Conservation (phyloP, 35 echinoderm and acorn worm species). For the Apostichopus californicus region DNA sequence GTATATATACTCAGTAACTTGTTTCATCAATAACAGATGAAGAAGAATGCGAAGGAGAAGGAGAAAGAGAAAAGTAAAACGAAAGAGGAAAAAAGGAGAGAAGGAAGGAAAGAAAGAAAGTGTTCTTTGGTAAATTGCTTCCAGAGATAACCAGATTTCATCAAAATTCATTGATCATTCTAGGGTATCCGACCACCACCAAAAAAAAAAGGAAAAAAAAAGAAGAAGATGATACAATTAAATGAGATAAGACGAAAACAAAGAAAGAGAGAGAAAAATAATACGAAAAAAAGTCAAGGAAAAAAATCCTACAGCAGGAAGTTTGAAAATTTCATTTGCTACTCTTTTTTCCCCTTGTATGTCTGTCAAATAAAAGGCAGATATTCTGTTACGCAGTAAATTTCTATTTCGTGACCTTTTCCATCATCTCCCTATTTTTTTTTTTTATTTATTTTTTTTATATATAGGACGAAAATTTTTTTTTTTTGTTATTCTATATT, state of each 20-base stretch:
- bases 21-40: neutral
- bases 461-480: neutral
- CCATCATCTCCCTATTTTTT: no score
- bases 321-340: no score
- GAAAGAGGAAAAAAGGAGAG: neutral
- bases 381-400: no score
- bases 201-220: neutral
- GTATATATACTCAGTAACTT: neutral
- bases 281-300: neutral
- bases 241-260: neutral
- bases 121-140: neutral
- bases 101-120: neutral
- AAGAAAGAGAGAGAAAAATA: neutral
- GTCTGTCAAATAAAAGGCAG: no score
- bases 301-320: no score
- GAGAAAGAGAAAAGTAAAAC: neutral
- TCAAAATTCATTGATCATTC: constrained; percentile 2
- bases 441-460: neutral
- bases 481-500: neutral
- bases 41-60: neutral
- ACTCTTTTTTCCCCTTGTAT: no score
- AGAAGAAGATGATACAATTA: neutral
- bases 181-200: neutral
- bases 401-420: no score
- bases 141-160: neutral